Evolutionary conservation across 2,113 vertebrate genomes (phyloP).

Genomic region (Pituophis catenifer): DNA sequence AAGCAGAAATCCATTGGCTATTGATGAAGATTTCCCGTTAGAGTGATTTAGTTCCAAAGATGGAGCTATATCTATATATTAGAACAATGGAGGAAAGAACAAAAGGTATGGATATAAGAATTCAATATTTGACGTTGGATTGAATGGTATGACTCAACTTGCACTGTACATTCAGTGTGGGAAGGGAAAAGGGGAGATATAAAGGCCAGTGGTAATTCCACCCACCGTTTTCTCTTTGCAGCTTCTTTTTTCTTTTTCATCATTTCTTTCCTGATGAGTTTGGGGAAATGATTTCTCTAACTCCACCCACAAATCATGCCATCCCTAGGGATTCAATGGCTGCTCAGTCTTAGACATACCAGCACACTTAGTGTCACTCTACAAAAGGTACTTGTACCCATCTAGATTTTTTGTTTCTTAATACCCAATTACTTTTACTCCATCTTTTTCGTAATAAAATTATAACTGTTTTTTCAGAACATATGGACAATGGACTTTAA

Average conservation of each 20-base stretch:
- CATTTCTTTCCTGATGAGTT: not conserved
- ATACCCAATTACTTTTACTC: not conserved
- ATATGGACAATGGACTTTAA: not conserved
- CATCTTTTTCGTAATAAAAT: not conserved
- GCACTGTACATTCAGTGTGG: not conserved
- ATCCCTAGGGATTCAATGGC: not conserved
- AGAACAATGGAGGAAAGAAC: not conserved
- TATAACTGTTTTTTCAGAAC: not conserved
- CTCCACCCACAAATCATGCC: no score
- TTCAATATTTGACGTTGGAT: not conserved
- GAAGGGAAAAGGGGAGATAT: not conserved
- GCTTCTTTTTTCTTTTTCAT: not conserved
- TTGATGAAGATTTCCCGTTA: not conserved
- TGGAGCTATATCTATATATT: not conserved
- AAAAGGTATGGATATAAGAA: not conserved
- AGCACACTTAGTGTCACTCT: not conserved
- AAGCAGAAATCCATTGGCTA: constrained; percentile 6
- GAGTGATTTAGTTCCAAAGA: not conserved
- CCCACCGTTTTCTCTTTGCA: not conserved
- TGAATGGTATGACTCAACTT: not conserved
- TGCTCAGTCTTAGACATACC: no score
- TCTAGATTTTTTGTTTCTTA: not conserved
- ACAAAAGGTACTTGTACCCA: not conserved
- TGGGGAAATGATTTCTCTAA: not conserved
- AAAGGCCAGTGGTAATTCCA: not conserved